phyloP scores from a whole-genome alignment of 2,113 vertebrate species.

The Bubo blakistoni region DNA sequence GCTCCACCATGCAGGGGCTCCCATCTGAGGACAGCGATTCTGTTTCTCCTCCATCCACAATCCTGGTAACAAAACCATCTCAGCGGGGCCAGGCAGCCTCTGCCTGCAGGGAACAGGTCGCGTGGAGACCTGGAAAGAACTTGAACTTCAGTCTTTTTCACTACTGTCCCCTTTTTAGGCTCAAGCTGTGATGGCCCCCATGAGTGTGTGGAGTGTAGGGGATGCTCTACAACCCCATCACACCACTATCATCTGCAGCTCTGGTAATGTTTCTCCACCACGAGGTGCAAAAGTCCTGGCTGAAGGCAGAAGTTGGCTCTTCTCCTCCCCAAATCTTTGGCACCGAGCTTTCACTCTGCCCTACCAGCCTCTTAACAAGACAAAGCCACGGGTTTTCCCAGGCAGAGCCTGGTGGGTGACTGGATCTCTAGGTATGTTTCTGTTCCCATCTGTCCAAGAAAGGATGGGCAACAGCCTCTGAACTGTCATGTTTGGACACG shows the following conservation, averaged over 20 bases:
- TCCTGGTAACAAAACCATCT: not conserved
- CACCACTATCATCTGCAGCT: fast-evolving
- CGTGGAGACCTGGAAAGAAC: not conserved
- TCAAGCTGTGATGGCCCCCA: not conserved
- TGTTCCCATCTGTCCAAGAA: not conserved
- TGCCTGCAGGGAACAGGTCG: fast-evolving
- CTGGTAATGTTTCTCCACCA: not conserved
- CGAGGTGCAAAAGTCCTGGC: not conserved
- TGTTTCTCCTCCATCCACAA: fast-evolving
- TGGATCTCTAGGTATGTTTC: not conserved
- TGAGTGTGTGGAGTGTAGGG: not conserved
- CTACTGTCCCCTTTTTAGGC: not conserved
- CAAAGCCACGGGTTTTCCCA: not conserved
- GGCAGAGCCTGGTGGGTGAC: not conserved
- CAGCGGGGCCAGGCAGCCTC: fast-evolving
- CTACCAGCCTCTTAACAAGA: too few relatives aligned
- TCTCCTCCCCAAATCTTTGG: not conserved
- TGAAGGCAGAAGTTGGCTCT: not conserved
- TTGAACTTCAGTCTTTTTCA: not conserved
- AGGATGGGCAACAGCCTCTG: not conserved
- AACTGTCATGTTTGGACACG: not conserved
- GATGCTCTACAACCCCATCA: not conserved
- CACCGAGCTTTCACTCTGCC: not conserved
- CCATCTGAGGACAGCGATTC: fast-evolving
- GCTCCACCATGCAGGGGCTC: not conserved